Percentiles rank a stretch among this genome's conserved stretches.
Conservation (phyloP, 2,113 vertebrate genomes). For the Gasterosteus aculeatus region DNA sequence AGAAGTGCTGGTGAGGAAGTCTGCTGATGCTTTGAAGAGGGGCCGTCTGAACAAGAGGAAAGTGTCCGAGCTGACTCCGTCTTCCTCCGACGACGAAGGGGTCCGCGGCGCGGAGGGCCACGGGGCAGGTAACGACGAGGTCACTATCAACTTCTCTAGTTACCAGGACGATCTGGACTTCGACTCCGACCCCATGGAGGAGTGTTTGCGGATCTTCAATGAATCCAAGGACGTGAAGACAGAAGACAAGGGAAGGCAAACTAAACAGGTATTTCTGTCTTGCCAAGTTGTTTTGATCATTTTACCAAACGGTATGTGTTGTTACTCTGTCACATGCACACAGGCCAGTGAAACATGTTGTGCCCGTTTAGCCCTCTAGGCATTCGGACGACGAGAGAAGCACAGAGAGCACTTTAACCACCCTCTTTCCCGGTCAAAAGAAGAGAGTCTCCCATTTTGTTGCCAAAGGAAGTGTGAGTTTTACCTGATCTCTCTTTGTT, state of each 20-base stretch:
- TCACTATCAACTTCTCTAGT: constrained; percentile 78
- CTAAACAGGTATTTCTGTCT: constrained; percentile 86
- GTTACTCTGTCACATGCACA: not conserved
- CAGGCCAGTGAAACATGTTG: not conserved
- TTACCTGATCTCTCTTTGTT: not conserved
- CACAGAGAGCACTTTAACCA: constrained; percentile 84
- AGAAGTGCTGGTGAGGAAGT: constrained; percentile 78
- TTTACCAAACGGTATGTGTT: not conserved
- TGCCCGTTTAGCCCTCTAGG: constrained; percentile 61
- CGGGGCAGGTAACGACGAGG: constrained; percentile 49
- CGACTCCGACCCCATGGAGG: constrained; percentile 95
- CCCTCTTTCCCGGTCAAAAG: constrained; percentile 92
- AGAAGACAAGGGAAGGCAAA: constrained; percentile 93
- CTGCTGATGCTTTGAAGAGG: constrained; percentile 67
- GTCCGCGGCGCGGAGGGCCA: constrained; percentile 44
- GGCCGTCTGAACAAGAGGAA: constrained; percentile 71
- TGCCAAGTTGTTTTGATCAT: not conserved
- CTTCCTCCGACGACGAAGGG: constrained; percentile 74
- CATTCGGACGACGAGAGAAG: constrained; percentile 81
- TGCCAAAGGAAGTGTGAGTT: constrained; percentile 88
- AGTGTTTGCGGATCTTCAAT: constrained; percentile 96
- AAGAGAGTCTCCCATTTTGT: constrained; percentile 93
- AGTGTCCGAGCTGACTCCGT: constrained; percentile 47
- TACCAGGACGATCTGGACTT: constrained; percentile 92
- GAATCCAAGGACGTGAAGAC: constrained; percentile 94